phyloP scores from a whole-genome alignment of 2,113 vertebrate genomes.

The Bubo blakistoni region DNA sequence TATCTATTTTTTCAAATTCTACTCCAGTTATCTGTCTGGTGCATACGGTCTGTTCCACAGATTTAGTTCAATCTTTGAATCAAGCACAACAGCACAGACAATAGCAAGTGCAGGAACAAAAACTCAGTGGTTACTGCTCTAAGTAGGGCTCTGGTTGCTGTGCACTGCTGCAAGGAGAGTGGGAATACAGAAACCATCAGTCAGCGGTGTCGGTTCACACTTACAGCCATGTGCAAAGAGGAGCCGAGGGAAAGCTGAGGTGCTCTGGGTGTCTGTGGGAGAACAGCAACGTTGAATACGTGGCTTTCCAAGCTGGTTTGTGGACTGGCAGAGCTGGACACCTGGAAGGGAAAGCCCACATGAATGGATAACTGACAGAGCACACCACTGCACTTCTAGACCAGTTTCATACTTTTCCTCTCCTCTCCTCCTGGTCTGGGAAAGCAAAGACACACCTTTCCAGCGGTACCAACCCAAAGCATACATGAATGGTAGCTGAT shows the following conservation, averaged over 20 bases:
- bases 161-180: too few species aligned
- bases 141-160: background rate
- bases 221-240: slow-evolving; percentile 90
- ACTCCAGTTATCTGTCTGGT: background rate
- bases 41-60: too few species aligned
- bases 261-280: slow-evolving; percentile 79
- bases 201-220: background rate
- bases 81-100: background rate
- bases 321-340: slow-evolving; percentile 74
- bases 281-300: slow-evolving; percentile 85
- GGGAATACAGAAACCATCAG: background rate
- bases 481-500: too few species aligned
- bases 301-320: slow-evolving; percentile 74
- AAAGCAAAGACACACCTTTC: background rate
- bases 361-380: background rate
- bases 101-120: background rate
- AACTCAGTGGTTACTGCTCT: background rate
- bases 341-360: slow-evolving; percentile 64
- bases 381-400: background rate
- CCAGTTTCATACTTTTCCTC: too few species aligned
- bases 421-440: background rate
- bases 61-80: background rate
- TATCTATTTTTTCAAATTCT: background rate
- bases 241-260: slow-evolving; percentile 79
- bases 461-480: background rate